phyloP scores from a whole-genome alignment of 2,888 invertebrate genomes.

The Tupiocoris notatus region DNA sequence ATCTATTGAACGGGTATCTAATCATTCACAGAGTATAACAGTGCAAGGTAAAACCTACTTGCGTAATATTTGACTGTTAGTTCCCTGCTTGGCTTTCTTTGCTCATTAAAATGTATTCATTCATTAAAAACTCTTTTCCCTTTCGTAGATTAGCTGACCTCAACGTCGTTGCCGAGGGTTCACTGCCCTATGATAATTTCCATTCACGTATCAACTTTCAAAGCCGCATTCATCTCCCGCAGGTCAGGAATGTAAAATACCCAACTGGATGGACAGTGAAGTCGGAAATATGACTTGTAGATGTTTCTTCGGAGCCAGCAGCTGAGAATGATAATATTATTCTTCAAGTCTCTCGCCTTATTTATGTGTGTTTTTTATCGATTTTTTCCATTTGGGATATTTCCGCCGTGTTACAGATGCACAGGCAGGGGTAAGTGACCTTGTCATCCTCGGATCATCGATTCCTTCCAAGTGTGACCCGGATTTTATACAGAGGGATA shows the following conservation, averaged over 20 bases:
- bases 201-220: constrained; percentile 39
- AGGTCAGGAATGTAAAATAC: constrained; percentile 39
- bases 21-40: too few species aligned
- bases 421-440: constrained; percentile 16
- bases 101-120: constrained; percentile 39
- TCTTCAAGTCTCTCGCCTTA: not conserved
- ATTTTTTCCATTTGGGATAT: not conserved
- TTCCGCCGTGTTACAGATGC: not conserved
- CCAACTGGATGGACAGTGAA: not conserved
- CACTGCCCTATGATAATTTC: constrained; percentile 40
- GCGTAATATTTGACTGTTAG: constrained; percentile 34
- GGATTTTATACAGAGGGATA: constrained; percentile 48
- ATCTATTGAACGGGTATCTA: constrained; percentile 17
- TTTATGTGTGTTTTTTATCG: not conserved
- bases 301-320: not conserved
- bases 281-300: constrained; percentile 30
- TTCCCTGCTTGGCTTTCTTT: not conserved
- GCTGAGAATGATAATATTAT: not conserved
- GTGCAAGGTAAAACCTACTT: too few species aligned
- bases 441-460: constrained; percentile 41
- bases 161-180: constrained; percentile 16
- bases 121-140: constrained; percentile 36
- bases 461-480: constrained; percentile 47
- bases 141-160: constrained; percentile 17
- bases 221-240: constrained; percentile 29